phyloP scores from a whole-genome alignment of 2,113 vertebrate genomes.

The Phylloscopus whistleri region DNA sequence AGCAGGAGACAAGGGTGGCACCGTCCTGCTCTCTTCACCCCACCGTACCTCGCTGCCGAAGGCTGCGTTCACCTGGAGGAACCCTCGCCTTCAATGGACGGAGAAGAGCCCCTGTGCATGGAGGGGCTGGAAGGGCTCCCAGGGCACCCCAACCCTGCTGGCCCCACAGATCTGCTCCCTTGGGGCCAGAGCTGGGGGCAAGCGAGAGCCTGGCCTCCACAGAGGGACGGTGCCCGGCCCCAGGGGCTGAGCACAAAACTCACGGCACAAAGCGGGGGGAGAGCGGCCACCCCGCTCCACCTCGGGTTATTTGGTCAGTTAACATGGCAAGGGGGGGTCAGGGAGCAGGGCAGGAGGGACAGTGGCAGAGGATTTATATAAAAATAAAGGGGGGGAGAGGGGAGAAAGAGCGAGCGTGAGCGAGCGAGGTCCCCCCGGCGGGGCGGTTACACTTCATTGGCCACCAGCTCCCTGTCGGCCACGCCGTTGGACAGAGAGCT shows the following conservation, averaged over 20 bases:
- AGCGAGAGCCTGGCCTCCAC: rapidly evolving
- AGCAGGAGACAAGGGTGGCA: not conserved
- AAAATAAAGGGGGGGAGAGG: conserved; percentile 46
- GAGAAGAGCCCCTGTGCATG: not conserved
- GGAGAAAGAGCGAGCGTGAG: not conserved
- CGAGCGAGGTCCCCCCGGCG: conserved; percentile 25
- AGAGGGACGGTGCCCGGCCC: not conserved
- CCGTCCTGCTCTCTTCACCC: not conserved
- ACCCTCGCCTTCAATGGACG: conserved; percentile 25
- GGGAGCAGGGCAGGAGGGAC: not conserved
- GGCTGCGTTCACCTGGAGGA: not conserved
- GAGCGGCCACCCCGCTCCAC: not conserved
- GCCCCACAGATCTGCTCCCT: not conserved
- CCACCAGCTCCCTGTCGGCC: conserved; percentile 77
- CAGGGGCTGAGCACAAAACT: not conserved
- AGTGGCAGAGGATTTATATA: conserved; percentile 54
- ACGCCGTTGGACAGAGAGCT: conserved; percentile 82
- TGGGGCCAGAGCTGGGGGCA: not conserved
- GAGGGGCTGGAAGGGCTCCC: not conserved
- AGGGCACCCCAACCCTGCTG: not conserved
- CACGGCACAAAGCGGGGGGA: not conserved
- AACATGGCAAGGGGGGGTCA: not conserved
- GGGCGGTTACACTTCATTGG: conserved; percentile 86
- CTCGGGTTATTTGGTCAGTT: conserved; percentile 66
- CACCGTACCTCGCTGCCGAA: not conserved